Evolutionary conservation across 2,113 vertebrate species (phyloP), one percentile per base, ranked within the genome.

Genomic region (Nibea albiflora): DNA sequence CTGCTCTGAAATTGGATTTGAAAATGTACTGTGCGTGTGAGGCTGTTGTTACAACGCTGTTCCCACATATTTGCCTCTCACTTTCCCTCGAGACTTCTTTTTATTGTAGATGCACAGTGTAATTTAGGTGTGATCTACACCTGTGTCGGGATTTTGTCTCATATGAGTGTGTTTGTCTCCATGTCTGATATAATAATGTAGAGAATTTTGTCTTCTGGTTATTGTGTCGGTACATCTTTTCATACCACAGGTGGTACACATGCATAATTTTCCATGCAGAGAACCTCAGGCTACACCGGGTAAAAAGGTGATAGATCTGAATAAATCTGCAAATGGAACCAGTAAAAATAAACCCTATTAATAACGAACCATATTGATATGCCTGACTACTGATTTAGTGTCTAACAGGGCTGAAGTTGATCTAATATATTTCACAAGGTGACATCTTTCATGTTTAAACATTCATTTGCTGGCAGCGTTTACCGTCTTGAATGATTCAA

Each of bases 1-100:
- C 35, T 31, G 63, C 74, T 71, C 66, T 57, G 28, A 85, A 89
- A 83, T 85, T 86, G 88, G 57, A 83, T 78, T 81, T 73, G 70
- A 85, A 63, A 84, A 71, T 35, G 7, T 53, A 0, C 10, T 22
- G 53, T 14, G 53, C 63, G 60, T 72, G 20, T 73, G 49, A 61
- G 58, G 50, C 53, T 39, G 24, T 53, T 76, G 24, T 84, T 58
- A 46, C 62, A 73, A 39, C 0, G 6, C 49, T 22, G 17, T n/a
- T 73, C 60, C 44, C 16, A 62, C 42, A 31, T 63, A 72, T 56
- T 53, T 54, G 22, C 4, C 11, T 54, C 1, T 50, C 60, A 77
- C 73, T 78, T 76, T 76, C 80, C 80, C 85, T 16, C 11, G 26
- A 76, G 85, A 22, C 54, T 1, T 15, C 53, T 70, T 49, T 49